Evolutionary conservation across 1,140 invertebrate genomes (phyloP), one percentile per base, ranked within the genome.

Genomic region (Drosophila neocordata): DNA sequence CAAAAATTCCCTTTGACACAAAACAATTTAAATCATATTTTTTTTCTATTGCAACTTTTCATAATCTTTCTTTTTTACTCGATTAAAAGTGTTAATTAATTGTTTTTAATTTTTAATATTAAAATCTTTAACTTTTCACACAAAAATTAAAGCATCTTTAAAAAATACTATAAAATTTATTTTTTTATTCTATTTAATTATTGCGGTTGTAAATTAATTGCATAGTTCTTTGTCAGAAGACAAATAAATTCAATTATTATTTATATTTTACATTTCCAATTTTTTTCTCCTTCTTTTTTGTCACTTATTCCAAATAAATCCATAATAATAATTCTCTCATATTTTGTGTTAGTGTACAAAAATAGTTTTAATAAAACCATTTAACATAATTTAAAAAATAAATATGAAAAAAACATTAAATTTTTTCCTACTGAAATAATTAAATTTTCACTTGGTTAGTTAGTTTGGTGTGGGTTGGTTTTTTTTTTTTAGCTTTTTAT

Each of bases 361-460:
- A 8, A 48, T 48, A 20, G 41, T 20, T 20, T 48, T 20, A 48
- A 48, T 48, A 57, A 35, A 57, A 34, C 15, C 9, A 31, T 35
- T 12, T 34, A 5, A 12, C 24, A 12, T 34, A 31, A 31, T 6
- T 31, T 31, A 31, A 31, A 31, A 31, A 31, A 31, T 3, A 31
- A 6, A 31, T n/a, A n/a, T n/a, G 6, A 31, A 6, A 6, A 31
- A 31, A 31, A 31, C 7, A 31, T 31, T 1, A 31, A 31, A 4
- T 13, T 56, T 27, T 27, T 7, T 31, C 22, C 53, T 24, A 7
- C 5, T 31, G 7, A 55, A 48, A 13, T 48, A 48, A 48, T 48
- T 48, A 48, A 73, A 56, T 58, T 58, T 70, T 15, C 9, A 18
- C 41, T 48, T 48, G 41, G 41, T 9, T 48, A 20, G 41, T 20